Evolutionary conservation across 2,113 vertebrate species (phyloP).

Genomic region (Bolborhynchus lineola): DNA sequence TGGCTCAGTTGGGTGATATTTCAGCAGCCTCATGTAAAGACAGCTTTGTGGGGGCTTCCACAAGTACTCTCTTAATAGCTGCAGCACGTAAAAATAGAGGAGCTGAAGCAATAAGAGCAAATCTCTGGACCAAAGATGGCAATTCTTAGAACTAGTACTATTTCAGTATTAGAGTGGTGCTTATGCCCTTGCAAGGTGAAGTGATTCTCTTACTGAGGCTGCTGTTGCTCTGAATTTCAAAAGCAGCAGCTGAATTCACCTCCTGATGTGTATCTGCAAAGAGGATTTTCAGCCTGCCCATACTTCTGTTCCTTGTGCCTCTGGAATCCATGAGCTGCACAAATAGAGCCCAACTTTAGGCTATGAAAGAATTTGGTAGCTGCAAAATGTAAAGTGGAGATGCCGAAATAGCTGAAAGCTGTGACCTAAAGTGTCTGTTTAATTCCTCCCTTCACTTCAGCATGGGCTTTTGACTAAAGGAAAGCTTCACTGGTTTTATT

Average conservation of each 20-base stretch:
- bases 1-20: not conserved
- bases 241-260: not conserved
- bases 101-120: not conserved
- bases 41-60: not conserved
- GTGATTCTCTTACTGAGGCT: not conserved
- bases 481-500: not conserved
- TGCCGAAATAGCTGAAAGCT: not conserved
- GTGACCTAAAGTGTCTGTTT: not conserved
- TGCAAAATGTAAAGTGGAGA: not conserved
- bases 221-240: not conserved
- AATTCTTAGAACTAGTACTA: not conserved
- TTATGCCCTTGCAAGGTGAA: not conserved
- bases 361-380: not conserved
- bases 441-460: not conserved
- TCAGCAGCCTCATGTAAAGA: not conserved
- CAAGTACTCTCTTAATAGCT: not conserved
- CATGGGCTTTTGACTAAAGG: not conserved
- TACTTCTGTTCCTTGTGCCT: not conserved
- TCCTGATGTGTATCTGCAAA: not conserved
- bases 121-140: not conserved
- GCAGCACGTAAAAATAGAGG: not conserved
- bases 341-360: not conserved
- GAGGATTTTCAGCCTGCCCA: not conserved
- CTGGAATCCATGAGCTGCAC: not conserved
- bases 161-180: not conserved